Evolutionary conservation across 2,888 invertebrate species (phyloP).

Genomic region (Furcula furcula): DNA sequence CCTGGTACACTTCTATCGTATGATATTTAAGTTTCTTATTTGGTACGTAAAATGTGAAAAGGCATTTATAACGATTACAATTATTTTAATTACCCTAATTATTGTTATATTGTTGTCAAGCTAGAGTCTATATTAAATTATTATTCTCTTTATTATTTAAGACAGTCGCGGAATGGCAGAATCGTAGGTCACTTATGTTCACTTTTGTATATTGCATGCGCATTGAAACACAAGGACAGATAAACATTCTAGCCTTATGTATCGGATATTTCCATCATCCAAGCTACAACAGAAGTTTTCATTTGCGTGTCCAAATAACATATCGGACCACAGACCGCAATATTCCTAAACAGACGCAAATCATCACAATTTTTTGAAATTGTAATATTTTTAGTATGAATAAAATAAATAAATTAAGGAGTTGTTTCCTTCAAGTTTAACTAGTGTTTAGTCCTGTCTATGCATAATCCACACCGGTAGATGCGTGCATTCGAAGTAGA

Average conservation of each 20-base stretch:
- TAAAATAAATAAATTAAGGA: slow-evolving; percentile 14
- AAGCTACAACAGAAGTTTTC: no score
- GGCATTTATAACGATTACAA: slow-evolving; percentile 71
- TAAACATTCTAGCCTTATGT: no score
- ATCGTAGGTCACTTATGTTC: slow-evolving; percentile 28
- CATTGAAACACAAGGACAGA: no score
- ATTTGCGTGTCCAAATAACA: no score
- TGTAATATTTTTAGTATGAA: no score
- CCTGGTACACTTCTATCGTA: slow-evolving; percentile 38
- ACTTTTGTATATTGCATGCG: slow-evolving; percentile 31
- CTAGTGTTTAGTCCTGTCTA: slow-evolving; percentile 1
- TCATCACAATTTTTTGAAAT: slow-evolving; percentile 37
- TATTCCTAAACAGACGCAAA: no score
- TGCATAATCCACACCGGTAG: background rate
- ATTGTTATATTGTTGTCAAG: slow-evolving; percentile 74
- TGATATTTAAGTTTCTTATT: slow-evolving; percentile 55
- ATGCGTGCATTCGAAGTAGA: slow-evolving; percentile 9
- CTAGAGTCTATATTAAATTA: slow-evolving; percentile 77
- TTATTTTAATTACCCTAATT: slow-evolving; percentile 61
- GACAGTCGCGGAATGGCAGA: slow-evolving; percentile 36
- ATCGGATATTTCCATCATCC: no score
- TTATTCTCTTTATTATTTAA: slow-evolving; percentile 65
- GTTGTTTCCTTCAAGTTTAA: slow-evolving; percentile 10
- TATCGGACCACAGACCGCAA: no score
- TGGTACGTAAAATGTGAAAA: slow-evolving; percentile 54